Evolutionary conservation across 92 coral and sea anemone species (phyloP).

Genomic region (Chrysogorgia sp.): DNA sequence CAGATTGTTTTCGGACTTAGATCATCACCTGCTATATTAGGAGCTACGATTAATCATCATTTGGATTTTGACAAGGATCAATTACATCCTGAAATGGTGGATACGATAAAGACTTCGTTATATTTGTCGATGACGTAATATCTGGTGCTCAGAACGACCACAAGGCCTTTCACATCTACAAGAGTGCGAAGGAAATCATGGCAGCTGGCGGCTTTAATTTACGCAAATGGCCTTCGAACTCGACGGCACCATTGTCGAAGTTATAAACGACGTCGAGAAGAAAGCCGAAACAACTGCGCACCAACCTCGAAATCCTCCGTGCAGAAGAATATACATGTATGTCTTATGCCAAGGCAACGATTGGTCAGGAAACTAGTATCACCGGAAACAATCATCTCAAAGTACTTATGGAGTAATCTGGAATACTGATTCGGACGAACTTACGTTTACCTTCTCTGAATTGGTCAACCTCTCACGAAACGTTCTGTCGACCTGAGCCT

Average conservation of each 20-base stretch:
- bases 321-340: background rate
- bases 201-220: slow-evolving; percentile 58
- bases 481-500: slow-evolving; percentile 68
- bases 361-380: slow-evolving; percentile 15
- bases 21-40: slow-evolving; percentile 23
- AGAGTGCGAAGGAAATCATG: slow-evolving; percentile 48
- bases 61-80: background rate
- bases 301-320: background rate
- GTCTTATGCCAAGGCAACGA: slow-evolving; percentile 3
- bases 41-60: slow-evolving; percentile 8
- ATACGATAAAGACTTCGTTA: background rate
- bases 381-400: slow-evolving; percentile 25
- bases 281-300: background rate
- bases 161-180: slow-evolving; percentile 47
- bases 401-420: slow-evolving; percentile 47
- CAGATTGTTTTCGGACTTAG: slow-evolving; percentile 11
- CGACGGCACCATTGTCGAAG: background rate
- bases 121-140: background rate
- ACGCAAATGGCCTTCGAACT: slow-evolving; percentile 54
- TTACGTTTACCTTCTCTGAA: slow-evolving; percentile 39
- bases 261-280: background rate
- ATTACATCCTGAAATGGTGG: background rate
- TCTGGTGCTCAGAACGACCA: slow-evolving; percentile 27
- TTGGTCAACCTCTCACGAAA: slow-evolving; percentile 62
- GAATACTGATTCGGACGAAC: slow-evolving; percentile 46